A percentile compares a stretch with the other conserved stretches of the same genome.
Conservation (phyloP, 2,113 vertebrate species). For the Anguilla rostrata region DNA sequence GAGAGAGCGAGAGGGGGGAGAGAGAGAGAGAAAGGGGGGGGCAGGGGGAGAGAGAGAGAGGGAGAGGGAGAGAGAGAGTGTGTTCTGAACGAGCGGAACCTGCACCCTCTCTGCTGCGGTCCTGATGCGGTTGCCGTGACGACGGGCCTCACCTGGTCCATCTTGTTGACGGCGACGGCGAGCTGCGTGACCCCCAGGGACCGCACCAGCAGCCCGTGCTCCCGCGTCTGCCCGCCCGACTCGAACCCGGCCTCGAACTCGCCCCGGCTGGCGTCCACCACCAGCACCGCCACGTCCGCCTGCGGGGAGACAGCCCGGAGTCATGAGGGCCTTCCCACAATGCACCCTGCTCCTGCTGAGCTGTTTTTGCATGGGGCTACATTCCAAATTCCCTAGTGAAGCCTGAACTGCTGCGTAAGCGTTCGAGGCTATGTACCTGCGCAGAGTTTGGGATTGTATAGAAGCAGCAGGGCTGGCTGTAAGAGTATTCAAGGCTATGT, state of each 20-base stretch:
- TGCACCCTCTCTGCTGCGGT: slow-evolving; percentile 18
- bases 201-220: slow-evolving; percentile 92
- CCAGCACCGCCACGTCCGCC: slow-evolving; percentile 94
- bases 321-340: neutral
- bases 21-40: neutral
- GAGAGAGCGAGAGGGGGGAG: neutral
- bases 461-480: no score
- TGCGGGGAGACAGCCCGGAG: slow-evolving; percentile 49
- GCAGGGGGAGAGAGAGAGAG: neutral
- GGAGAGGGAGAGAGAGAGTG: neutral
- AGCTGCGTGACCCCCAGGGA: slow-evolving; percentile 97
- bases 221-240: slow-evolving; percentile 92
- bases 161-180: slow-evolving; percentile 95
- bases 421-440: no score
- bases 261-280: slow-evolving; percentile 93
- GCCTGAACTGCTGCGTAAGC: no score
- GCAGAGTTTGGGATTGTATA: no score
- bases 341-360: neutral
- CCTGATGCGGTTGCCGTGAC: neutral
- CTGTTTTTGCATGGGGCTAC: no score
- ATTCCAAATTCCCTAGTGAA: neutral
- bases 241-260: slow-evolving; percentile 98
- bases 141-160: slow-evolving; percentile 85
- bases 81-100: slow-evolving; percentile 27
- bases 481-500: neutral